A percentile compares a stretch with the other conserved stretches of the same genome.
phyloP scores from a whole-genome alignment of 1,140 invertebrate species.

The Rhizoglyphus robini region DNA sequence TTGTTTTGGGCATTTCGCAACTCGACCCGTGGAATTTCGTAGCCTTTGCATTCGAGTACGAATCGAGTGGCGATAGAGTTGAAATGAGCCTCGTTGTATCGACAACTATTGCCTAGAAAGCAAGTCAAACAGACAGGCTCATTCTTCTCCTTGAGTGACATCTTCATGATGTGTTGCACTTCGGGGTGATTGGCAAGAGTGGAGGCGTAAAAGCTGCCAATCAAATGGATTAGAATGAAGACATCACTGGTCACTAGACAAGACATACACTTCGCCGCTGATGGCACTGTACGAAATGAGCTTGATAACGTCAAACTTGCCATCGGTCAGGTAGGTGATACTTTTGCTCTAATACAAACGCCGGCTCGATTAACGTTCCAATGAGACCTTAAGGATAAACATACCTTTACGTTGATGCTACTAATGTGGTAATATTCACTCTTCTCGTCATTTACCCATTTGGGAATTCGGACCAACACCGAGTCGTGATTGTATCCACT shows the following conservation, averaged over 20 bases:
- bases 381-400: neutral
- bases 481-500: neutral
- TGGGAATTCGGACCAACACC: neutral
- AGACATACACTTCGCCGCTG: constrained; percentile 44
- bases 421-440: constrained; percentile 13
- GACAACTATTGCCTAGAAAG: constrained; percentile 30
- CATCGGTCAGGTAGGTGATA: constrained; percentile 47
- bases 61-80: constrained; percentile 55
- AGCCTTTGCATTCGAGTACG: constrained; percentile 51
- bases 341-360: neutral
- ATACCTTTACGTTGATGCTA: constrained; percentile 5
- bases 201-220: constrained; percentile 64
- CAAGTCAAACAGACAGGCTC: constrained; percentile 41
- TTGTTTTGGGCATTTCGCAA: constrained; percentile 4
- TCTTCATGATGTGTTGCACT: constrained; percentile 47
- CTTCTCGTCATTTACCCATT: neutral
- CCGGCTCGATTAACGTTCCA: no score
- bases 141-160: neutral
- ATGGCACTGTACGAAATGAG: constrained; percentile 61
- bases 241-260: constrained; percentile 31
- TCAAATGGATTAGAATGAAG: no score
- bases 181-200: constrained; percentile 62
- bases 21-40: constrained; percentile 11
- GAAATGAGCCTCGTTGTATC: constrained; percentile 43
- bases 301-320: constrained; percentile 57